Evolutionary conservation across 2,888 invertebrate species (phyloP).

Genomic region (Linnaemya tessellans): DNA sequence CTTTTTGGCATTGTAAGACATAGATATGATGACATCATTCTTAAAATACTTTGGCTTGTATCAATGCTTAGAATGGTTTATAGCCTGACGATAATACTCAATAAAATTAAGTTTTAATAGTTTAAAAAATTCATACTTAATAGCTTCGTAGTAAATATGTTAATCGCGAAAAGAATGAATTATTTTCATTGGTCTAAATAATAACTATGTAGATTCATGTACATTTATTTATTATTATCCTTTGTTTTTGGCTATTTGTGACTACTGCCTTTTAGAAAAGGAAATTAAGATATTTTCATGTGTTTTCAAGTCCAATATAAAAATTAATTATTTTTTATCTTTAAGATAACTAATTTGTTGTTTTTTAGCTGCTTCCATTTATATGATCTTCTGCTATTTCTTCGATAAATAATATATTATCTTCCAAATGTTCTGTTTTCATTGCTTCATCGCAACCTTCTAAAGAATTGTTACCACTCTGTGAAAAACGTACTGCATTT

Average conservation of each 20-base stretch:
- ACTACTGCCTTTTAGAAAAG: background rate
- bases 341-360: background rate
- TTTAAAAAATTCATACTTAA: too few relatives aligned
- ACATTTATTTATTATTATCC: background rate
- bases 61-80: background rate
- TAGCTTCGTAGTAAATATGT: background rate
- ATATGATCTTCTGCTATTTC: slow-evolving; percentile 48
- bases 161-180: background rate
- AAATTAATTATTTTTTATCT: background rate
- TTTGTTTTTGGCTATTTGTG: background rate
- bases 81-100: background rate
- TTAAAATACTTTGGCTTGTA: background rate
- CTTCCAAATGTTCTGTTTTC: slow-evolving; percentile 24
- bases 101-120: background rate
- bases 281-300: background rate
- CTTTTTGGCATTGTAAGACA: slow-evolving; percentile 80
- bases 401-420: slow-evolving; percentile 53
- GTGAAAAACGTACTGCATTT: slow-evolving; percentile 76
- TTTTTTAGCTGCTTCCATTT: slow-evolving; percentile 41
- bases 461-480: background rate
- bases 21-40: background rate
- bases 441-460: slow-evolving; percentile 10
- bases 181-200: background rate
- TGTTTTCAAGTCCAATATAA: background rate
- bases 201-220: background rate